Conservation (phyloP, 1,140 invertebrate species). For the Berghia stephanieae region DNA sequence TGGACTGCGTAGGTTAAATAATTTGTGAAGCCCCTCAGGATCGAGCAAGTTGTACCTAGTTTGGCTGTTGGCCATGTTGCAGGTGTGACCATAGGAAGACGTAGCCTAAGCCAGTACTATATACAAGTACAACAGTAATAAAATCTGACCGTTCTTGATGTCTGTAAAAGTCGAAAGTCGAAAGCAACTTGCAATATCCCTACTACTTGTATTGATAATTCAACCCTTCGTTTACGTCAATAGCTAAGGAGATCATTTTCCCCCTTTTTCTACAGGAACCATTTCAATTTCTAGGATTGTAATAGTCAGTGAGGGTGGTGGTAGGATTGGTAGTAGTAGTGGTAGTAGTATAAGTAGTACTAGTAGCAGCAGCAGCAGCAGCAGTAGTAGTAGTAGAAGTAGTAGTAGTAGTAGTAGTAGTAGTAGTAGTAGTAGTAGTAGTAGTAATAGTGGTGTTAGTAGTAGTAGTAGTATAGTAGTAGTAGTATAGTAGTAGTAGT, state of each 20-base stretch:
- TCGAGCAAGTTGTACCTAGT: too few species aligned
- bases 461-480: slow-evolving; percentile 19
- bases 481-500: slow-evolving; percentile 11
- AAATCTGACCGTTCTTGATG: too few species aligned
- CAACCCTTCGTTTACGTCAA: too few species aligned
- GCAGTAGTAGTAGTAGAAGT: background rate
- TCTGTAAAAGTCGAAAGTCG: background rate
- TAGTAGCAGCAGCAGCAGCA: slow-evolving; percentile 9
- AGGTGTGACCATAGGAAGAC: too few species aligned
- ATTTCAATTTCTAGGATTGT: too few species aligned
- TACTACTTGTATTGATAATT: background rate
- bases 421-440: slow-evolving; percentile 18
- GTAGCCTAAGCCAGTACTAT: too few species aligned
- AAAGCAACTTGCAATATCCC: background rate
- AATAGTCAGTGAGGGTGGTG: background rate
- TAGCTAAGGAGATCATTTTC: too few species aligned
- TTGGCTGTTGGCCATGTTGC: too few species aligned
- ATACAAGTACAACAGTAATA: too few species aligned
- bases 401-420: slow-evolving; percentile 15
- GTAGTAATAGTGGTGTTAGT: slow-evolving; percentile 6
- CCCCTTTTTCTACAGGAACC: too few species aligned
- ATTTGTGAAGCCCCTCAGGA: too few species aligned
- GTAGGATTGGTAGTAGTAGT: background rate
- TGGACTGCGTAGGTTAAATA: background rate
- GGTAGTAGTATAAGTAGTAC: background rate